Evolutionary conservation across 2,888 invertebrate genomes (phyloP).

Genomic region (Trachelus tabidus): DNA sequence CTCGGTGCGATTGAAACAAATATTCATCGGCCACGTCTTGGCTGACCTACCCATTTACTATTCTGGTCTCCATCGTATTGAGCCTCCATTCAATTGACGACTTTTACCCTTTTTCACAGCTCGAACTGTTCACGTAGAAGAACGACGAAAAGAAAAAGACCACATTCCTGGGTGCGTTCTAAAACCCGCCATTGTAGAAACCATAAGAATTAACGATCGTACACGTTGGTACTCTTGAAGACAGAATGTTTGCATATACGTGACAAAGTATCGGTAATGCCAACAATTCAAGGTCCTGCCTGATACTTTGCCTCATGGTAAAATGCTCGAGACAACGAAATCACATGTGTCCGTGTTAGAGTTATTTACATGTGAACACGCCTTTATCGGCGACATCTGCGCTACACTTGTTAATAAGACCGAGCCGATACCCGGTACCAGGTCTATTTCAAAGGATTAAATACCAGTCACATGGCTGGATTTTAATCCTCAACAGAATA

Average conservation of each 20-base stretch:
- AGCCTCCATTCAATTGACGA: background rate
- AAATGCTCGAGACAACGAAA: background rate
- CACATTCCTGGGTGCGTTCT: conserved; percentile 14
- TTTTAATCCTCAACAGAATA: conserved; percentile 21
- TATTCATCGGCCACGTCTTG: conserved; percentile 20
- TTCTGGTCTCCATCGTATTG: conserved; percentile 25
- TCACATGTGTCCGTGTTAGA: background rate
- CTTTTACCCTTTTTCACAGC: background rate
- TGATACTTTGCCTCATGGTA: background rate
- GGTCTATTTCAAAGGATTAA: conserved; percentile 25
- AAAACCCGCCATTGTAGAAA: background rate
- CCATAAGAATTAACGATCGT: background rate
- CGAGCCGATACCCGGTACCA: conserved; percentile 8
- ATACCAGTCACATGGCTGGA: conserved; percentile 18
- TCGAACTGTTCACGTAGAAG: conserved; percentile 18
- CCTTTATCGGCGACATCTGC: conserved; percentile 34
- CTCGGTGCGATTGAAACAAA: conserved; percentile 20
- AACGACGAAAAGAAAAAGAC: conserved; percentile 1
- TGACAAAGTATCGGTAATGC: background rate
- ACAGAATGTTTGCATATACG: background rate
- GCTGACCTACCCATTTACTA: conserved; percentile 20
- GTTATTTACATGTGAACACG: background rate
- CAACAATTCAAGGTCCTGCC: background rate
- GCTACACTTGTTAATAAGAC: conserved; percentile 43
- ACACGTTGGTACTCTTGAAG: background rate